These are phyloP conservation scores for Anarrhichthys ocellatus DNA, from an alignment of 2,113 vertebrate species.

Conservation along the genomic window DNA sequence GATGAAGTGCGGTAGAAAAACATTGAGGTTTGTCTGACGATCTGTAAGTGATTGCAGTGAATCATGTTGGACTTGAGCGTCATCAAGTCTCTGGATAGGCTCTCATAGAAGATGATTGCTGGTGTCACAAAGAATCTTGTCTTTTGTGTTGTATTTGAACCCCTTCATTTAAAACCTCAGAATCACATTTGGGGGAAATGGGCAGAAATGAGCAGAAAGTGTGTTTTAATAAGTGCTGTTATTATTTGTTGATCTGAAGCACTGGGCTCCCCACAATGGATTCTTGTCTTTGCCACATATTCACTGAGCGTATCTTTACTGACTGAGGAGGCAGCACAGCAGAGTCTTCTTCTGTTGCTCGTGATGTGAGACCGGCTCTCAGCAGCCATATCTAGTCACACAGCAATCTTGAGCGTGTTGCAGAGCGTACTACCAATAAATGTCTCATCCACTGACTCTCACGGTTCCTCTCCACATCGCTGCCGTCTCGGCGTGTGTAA, in stretches of 20 bases:
- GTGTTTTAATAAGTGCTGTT: neutral
- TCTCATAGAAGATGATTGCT: neutral
- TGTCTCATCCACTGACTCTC: neutral
- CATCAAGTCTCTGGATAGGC: too few relatives aligned
- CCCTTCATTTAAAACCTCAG: neutral
- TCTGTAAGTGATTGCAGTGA: neutral
- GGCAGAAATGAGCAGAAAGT: neutral
- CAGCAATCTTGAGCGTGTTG: neutral
- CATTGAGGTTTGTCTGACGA: too few relatives aligned
- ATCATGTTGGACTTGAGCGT: neutral
- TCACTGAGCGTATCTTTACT: neutral
- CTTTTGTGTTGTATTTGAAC: neutral
- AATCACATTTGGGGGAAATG: neutral
- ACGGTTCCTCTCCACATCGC: neutral
- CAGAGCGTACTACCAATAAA: neutral
- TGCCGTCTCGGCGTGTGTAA: neutral
- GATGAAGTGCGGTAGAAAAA: neutral
- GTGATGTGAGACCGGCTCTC: slow-evolving; percentile 6
- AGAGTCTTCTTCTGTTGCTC: neutral
- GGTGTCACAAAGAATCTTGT: neutral
- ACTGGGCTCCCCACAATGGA: neutral
- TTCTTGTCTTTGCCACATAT: neutral
- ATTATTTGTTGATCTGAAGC: too few relatives aligned
- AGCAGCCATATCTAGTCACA: slow-evolving; percentile 30
- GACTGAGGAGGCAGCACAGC: neutral